A percentile compares a stretch with the other conserved stretches of the same genome.
Conservation (phyloP, 1,140 invertebrate species). For the Calliopsis andreniformis region DNA sequence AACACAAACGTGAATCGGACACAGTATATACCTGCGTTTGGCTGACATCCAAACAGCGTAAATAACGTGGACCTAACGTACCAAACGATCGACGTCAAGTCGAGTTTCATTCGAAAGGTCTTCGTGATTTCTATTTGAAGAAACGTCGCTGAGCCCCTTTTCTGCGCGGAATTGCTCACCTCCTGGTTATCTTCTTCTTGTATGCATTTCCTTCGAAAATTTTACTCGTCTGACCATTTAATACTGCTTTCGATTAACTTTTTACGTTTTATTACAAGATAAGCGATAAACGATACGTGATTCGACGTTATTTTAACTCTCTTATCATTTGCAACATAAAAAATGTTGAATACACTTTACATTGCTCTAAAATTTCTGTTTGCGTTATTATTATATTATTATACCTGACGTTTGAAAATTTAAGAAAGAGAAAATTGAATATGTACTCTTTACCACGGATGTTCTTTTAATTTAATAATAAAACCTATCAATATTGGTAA, state of each 20-base stretch:
- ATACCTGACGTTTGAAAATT: too few species aligned
- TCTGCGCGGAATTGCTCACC: not conserved
- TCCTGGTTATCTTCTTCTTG: not conserved
- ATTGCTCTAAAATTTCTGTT: too few species aligned
- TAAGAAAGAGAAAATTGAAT: too few species aligned
- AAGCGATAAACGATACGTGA: too few species aligned
- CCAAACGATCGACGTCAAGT: conserved; percentile 34
- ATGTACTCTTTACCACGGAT: too few species aligned
- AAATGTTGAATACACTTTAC: too few species aligned
- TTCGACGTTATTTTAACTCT: too few species aligned
- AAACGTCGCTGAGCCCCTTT: not conserved
- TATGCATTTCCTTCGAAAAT: not conserved
- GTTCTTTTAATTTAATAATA: too few species aligned
- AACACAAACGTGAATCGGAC: conserved; percentile 18
- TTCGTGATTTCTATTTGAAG: conserved; percentile 34
- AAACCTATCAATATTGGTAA: too few species aligned
- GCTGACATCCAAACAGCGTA: conserved; percentile 59
- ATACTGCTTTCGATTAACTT: not conserved
- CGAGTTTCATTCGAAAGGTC: conserved; percentile 31
- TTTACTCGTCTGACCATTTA: not conserved
- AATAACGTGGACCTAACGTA: conserved; percentile 32
- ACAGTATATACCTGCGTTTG: conserved; percentile 42
- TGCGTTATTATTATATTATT: too few species aligned
- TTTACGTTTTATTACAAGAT: too few species aligned
- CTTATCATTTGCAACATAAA: too few species aligned